Evolutionary conservation across 2,888 invertebrate species (phyloP).

Genomic region (Periphyllus acericola): DNA sequence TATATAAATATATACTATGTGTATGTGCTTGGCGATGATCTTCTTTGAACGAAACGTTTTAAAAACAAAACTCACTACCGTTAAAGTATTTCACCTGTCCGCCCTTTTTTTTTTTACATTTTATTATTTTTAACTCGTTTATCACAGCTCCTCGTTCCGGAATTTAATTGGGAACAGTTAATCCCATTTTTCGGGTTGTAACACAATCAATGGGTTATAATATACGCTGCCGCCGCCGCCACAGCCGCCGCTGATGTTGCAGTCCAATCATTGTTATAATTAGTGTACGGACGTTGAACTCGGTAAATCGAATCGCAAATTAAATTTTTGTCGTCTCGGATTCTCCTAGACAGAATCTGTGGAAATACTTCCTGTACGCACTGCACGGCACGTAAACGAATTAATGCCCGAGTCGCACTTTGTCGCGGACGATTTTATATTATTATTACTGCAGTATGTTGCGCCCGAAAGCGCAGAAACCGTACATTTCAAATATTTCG

Average conservation of each 20-base stretch:
- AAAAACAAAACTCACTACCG: not conserved
- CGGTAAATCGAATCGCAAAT: conserved; percentile 28
- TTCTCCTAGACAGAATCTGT: conserved; percentile 12
- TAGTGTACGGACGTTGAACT: conserved; percentile 53
- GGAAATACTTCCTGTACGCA: conserved; percentile 16
- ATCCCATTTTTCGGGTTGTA: not conserved
- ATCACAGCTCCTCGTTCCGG: not conserved
- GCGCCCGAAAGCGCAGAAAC: not conserved
- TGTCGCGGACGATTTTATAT: not conserved
- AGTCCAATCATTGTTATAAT: conserved; percentile 55
- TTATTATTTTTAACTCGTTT: conserved; percentile 2
- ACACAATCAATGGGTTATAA: conserved; percentile 15
- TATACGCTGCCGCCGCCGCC: not conserved
- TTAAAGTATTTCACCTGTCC: not conserved
- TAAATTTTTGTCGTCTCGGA: conserved; percentile 35
- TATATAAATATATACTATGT: no score
- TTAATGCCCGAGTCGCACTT: not conserved
- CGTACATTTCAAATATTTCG: not conserved
- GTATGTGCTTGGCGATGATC: no score
- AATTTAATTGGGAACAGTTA: conserved; percentile 26
- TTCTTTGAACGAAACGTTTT: not conserved
- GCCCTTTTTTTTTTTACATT: not conserved
- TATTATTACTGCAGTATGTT: not conserved
- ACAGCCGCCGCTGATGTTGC: not conserved
- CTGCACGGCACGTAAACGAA: not conserved